phyloP scores from a whole-genome alignment of 2,797 vertebrate genomes.

The Tolypeutes matacus region DNA sequence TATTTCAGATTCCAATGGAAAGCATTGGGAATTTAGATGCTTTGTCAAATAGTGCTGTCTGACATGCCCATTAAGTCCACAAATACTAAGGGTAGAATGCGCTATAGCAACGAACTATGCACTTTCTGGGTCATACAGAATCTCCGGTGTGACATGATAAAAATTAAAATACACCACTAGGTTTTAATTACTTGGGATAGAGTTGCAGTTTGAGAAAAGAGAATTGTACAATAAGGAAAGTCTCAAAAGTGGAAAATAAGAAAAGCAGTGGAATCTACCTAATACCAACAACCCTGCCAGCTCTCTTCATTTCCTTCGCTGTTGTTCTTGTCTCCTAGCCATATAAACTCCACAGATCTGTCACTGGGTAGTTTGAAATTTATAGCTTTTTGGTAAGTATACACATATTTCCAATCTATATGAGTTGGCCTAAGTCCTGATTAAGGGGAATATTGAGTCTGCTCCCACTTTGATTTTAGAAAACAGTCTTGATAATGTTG shows the following conservation, averaged over 20 bases:
- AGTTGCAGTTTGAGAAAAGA: not conserved
- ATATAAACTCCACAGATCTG: not conserved
- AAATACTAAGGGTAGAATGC: not conserved
- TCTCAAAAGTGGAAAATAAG: not conserved
- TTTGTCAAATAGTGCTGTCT: not conserved
- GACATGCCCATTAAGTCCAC: not conserved
- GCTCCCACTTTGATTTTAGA: slow-evolving; percentile 45
- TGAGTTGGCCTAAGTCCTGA: not conserved
- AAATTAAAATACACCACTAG: not conserved
- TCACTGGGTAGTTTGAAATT: not conserved
- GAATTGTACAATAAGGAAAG: not conserved
- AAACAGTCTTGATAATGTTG: not conserved
- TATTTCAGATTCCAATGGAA: not conserved
- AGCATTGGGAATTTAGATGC: not conserved
- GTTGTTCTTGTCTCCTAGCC: not conserved
- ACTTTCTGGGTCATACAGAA: not conserved
- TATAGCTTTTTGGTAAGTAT: slow-evolving; percentile 43
- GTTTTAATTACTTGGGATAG: not conserved
- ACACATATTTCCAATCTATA: slow-evolving; percentile 51
- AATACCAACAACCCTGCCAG: not conserved
- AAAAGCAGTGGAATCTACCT: not conserved
- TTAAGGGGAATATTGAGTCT: not conserved
- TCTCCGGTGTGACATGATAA: not conserved
- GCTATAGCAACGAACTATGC: not conserved
- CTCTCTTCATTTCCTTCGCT: not conserved